Conservation (phyloP, 1,140 invertebrate species). For the Zaprionus davidi region DNA sequence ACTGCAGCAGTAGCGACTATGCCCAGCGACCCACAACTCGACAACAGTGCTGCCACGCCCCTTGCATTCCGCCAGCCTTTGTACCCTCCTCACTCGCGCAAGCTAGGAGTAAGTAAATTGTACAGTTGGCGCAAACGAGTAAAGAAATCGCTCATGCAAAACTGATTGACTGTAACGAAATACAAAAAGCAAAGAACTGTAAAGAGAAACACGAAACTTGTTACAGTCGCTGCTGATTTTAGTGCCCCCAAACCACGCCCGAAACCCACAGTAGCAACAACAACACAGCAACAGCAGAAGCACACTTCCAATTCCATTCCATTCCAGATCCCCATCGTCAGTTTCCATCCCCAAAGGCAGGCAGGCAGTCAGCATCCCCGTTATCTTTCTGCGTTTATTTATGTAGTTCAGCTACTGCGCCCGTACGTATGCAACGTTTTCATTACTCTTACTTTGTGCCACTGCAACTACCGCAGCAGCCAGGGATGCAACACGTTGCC, state of each 20-base stretch:
- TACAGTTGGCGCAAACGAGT: slow-evolving; percentile 80
- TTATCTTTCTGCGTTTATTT: slow-evolving; percentile 73
- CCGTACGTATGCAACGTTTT: slow-evolving; percentile 69
- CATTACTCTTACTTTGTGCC: slow-evolving; percentile 57
- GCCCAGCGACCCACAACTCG: slow-evolving; percentile 44
- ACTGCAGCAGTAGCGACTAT: slow-evolving; percentile 31
- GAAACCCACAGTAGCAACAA: neutral
- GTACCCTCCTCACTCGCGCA: neutral
- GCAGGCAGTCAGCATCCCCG: slow-evolving; percentile 34
- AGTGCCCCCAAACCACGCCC: slow-evolving; percentile 35
- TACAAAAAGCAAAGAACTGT: slow-evolving; percentile 65
- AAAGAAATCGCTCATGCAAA: slow-evolving; percentile 82
- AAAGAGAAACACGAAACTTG: slow-evolving; percentile 80
- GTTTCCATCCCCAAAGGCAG: slow-evolving; percentile 5
- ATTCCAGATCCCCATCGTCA: neutral
- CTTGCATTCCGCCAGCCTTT: neutral
- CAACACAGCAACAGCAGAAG: neutral
- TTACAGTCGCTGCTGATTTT: slow-evolving; percentile 78
- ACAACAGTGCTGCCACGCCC: slow-evolving; percentile 4
- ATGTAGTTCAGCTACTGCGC: slow-evolving; percentile 52
- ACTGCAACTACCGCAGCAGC: slow-evolving; percentile 5
- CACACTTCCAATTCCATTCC: slow-evolving; percentile 2
- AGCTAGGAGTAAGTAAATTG: slow-evolving; percentile 62
- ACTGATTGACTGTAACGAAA: slow-evolving; percentile 80
- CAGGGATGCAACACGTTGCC: slow-evolving; percentile 29